Percentiles rank a stretch among this genome's conserved stretches.
Evolutionary conservation across 1,140 invertebrate genomes (phyloP).

Genomic region (Periplaneta americana): DNA sequence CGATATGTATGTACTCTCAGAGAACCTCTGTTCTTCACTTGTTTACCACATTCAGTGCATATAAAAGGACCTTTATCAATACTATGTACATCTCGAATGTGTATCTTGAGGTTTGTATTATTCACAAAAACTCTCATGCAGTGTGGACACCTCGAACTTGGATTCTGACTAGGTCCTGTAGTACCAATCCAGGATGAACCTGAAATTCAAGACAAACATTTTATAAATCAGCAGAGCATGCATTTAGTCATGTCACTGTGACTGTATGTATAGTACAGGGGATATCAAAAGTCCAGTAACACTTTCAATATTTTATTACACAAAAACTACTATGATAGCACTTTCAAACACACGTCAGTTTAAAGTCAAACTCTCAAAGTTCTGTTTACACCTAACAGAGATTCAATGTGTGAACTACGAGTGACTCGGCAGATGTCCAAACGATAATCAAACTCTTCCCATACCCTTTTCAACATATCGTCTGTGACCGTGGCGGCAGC

Average conservation of each 20-base stretch:
- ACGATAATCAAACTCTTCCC: no score
- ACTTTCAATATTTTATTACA: neutral
- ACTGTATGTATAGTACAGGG: no score
- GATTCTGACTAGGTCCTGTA: neutral
- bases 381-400: no score
- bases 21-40: constrained; percentile 15
- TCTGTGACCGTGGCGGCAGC: no score
- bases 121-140: constrained; percentile 2
- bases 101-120: constrained; percentile 16
- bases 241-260: no score
- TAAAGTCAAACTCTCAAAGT: no score
- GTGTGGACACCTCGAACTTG: neutral
- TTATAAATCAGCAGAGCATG: neutral
- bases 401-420: no score
- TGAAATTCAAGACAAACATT: neutral
- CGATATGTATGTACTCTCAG: constrained; percentile 18
- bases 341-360: no score
- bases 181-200: neutral
- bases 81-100: constrained; percentile 18
- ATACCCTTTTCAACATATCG: no score
- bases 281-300: no score
- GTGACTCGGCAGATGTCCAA: no score
- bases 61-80: constrained; percentile 16
- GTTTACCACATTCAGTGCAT: constrained; percentile 15
- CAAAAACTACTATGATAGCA: neutral